Evolutionary conservation across 2,797 vertebrate genomes (phyloP), one percentile per base, ranked within the genome.

Genomic region (Rhinella marina): DNA sequence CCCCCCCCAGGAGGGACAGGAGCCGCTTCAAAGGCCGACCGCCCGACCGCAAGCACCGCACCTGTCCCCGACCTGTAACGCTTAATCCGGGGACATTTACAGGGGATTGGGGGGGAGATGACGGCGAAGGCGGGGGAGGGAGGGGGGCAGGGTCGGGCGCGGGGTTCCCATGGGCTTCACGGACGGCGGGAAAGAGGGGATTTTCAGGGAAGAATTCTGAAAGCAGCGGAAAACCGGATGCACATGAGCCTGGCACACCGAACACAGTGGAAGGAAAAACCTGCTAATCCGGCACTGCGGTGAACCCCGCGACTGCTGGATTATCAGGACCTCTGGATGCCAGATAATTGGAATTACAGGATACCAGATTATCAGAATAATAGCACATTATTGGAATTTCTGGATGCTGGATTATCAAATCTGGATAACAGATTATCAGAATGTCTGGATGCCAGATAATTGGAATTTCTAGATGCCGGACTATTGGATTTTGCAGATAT

Each of bases 51-150:
- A 86, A 86, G 56, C 4, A 0, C 52, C 52, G 84, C 88, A 89
- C 88, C 88, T 89, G 88, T 89, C 70, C 25, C 27, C 23, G 72
- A 89, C 88, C 88, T 86, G 88, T 59, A 83, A 61, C 32, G 29
- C 84, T 86, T 89, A 89, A 89, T 89, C 84, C 88, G 0, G 52
- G 23, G 4, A 57, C 83, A 75, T 85, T 88, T 75, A 81, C 62
- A 64, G 59, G 84, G 84, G 80, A 86, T 77, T 78, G 84, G 29
- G 3, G 5, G 17, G 68, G 72, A 72, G 61, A 59, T 86, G 82
- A 72, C 78, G 79, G 27, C n/a, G n/a, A 85, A 62, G 76, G 62
- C 75, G 73, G 72, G 81, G 19, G 83, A 52, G 82, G 66, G 81
- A 66, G 66, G 66, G 23, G 70, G 82, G 84, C 79, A 83, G 27